These are phyloP conservation scores for Leptonema lineaticorne DNA, from an alignment of 1,140 invertebrate species.

Conservation along the genomic window DNA sequence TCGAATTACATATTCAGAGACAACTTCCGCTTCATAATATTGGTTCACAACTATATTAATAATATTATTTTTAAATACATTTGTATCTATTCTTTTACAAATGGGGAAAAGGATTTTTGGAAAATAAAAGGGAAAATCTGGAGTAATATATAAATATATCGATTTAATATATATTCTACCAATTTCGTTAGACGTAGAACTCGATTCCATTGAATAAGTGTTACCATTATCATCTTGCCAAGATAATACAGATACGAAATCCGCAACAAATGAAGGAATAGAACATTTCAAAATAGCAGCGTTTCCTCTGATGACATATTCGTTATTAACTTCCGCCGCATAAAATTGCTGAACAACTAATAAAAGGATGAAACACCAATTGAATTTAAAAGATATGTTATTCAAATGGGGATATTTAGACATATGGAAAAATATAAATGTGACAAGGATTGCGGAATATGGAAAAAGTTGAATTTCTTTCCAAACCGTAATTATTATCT, in stretches of 20 bases:
- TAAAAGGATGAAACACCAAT: constrained; percentile 4
- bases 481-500: constrained; percentile 65
- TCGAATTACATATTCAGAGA: constrained; percentile 90
- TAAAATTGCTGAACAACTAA: constrained; percentile 85
- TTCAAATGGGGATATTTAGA: not conserved
- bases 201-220: constrained; percentile 59
- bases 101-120: not conserved
- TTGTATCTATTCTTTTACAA: too few species aligned
- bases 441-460: not conserved
- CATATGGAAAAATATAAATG: not conserved
- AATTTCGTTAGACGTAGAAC: constrained; percentile 63
- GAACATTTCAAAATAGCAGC: constrained; percentile 89
- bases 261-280: constrained; percentile 88
- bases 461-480: not conserved
- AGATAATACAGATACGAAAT: constrained; percentile 85
- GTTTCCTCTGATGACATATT: constrained; percentile 88
- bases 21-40: constrained; percentile 87
- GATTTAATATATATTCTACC: constrained; percentile 51
- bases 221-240: constrained; percentile 80
- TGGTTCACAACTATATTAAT: constrained; percentile 77
- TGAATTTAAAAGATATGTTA: not conserved
- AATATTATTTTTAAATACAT: constrained; percentile 5
- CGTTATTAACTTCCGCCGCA: constrained; percentile 86
- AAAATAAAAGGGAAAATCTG: not conserved
- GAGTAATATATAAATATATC: not conserved